These are phyloP conservation scores for Dendrocincla tyrannina DNA, from an alignment of 2,797 vertebrate genomes.

Conservation along the genomic window DNA sequence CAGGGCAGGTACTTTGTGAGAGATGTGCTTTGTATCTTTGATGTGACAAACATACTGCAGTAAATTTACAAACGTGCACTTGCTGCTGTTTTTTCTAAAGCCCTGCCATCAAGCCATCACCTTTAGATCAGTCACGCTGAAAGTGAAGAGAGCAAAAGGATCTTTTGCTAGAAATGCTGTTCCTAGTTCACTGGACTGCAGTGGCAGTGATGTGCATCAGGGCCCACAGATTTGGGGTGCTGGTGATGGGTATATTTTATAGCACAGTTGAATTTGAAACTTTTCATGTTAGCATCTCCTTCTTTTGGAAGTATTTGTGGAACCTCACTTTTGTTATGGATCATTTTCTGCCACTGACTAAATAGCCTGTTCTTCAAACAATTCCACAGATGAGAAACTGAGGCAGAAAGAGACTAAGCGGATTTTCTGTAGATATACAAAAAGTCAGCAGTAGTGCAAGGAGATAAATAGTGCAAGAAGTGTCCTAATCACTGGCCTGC, in stretches of 20 bases:
- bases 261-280: background rate
- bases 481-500: background rate
- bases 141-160: background rate
- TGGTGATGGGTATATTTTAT: background rate
- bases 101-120: background rate
- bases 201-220: background rate
- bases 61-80: background rate
- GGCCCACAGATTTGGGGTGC: background rate
- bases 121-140: background rate
- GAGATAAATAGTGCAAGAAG: background rate
- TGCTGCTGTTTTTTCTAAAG: background rate
- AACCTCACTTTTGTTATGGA: background rate
- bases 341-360: background rate
- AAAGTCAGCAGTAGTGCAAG: background rate
- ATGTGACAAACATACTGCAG: background rate
- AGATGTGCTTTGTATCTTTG: background rate
- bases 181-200: background rate
- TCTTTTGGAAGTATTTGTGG: background rate
- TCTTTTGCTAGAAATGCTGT: background rate
- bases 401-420: background rate
- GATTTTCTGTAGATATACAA: background rate
- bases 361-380: background rate
- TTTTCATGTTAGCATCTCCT: background rate
- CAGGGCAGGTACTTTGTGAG: background rate
- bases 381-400: background rate